Conservation (phyloP, 1,140 invertebrate genomes). For the Pemphigus obesinymphae region DNA sequence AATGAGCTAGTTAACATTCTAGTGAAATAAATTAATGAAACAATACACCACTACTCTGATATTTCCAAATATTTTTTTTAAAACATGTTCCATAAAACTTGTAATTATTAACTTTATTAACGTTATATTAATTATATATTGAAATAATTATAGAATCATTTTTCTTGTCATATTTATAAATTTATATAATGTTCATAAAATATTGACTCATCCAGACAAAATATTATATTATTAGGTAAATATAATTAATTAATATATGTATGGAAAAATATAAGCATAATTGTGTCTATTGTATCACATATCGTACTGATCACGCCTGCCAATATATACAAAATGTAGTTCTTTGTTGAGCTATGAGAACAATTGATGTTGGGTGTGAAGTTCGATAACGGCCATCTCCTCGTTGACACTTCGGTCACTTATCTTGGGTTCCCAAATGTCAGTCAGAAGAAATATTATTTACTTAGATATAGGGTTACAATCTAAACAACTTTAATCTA, state of each 20-base stretch:
- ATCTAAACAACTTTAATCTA: constrained; percentile 3
- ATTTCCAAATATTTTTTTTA: not conserved
- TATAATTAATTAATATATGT: not conserved
- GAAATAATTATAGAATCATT: not conserved
- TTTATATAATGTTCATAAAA: not conserved
- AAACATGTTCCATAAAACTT: not conserved
- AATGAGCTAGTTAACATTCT: not conserved
- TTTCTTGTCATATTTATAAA: not conserved
- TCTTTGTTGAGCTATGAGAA: constrained; percentile 1
- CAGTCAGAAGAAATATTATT: not conserved
- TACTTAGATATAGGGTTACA: constrained; percentile 14
- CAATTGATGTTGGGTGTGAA: constrained; percentile 13
- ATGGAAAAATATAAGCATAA: not conserved
- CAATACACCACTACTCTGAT: too few species aligned
- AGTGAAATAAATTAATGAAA: not conserved
- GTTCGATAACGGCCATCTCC: constrained; percentile 25
- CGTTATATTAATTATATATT: not conserved
- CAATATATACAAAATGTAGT: not conserved
- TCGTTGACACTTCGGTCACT: constrained; percentile 31
- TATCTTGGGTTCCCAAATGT: constrained; percentile 1
- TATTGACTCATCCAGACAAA: not conserved
- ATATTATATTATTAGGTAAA: not conserved
- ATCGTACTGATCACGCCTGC: not conserved
- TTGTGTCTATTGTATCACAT: not conserved
- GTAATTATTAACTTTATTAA: not conserved